Evolutionary conservation across 2,113 vertebrate species (phyloP).

Genomic region (Psephotus haematonotus): DNA sequence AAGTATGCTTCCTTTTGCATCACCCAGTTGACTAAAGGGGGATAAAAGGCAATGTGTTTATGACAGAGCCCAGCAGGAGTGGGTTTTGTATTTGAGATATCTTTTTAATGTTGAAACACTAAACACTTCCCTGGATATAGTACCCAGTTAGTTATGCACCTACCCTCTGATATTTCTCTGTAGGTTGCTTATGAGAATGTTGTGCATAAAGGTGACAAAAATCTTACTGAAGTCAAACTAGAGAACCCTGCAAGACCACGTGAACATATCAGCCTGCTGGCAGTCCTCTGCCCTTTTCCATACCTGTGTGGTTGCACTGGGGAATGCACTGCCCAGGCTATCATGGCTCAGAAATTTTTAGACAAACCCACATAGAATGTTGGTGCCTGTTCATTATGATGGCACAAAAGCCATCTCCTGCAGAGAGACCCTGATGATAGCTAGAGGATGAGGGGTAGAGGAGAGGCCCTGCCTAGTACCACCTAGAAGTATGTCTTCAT

Average conservation of each 20-base stretch:
- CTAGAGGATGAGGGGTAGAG: background rate
- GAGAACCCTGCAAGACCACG: background rate
- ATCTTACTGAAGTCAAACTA: background rate
- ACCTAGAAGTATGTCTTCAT: background rate
- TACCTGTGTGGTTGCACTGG: background rate
- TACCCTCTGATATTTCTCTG: background rate
- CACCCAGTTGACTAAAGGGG: background rate
- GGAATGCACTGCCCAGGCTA: background rate
- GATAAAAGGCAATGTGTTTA: background rate
- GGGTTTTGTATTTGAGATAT: background rate
- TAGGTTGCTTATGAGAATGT: background rate
- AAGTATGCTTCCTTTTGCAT: background rate
- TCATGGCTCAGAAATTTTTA: background rate
- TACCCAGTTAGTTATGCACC: background rate
- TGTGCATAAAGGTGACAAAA: background rate
- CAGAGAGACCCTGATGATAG: background rate
- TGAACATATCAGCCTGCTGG: background rate
- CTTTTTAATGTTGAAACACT: background rate
- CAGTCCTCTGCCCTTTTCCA: background rate
- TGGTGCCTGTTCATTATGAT: background rate
- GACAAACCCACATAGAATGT: background rate
- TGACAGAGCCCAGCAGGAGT: background rate
- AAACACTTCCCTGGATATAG: background rate
- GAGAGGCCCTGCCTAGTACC: background rate
- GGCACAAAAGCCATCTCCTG: background rate